Conservation (phyloP, 2,888 invertebrate species). For the Blomia tropicalis region DNA sequence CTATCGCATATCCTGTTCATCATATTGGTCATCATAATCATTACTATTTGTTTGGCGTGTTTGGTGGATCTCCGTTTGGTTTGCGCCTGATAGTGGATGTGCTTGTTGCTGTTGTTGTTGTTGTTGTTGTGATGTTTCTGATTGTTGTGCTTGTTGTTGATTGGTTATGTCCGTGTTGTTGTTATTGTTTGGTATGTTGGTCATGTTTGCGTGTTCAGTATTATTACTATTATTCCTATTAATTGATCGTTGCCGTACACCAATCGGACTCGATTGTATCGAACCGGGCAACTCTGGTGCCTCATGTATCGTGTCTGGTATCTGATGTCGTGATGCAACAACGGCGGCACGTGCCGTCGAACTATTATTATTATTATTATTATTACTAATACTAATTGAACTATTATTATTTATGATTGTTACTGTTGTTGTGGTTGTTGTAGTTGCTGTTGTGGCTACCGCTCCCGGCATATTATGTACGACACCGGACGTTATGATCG, state of each 20-base stretch:
- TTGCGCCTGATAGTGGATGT: slow-evolving; percentile 2
- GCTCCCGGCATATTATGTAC: too few relatives aligned
- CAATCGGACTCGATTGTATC: too few relatives aligned
- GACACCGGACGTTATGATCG: too few relatives aligned
- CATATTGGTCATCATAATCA: neutral
- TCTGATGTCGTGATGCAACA: neutral
- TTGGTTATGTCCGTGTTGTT: too few relatives aligned
- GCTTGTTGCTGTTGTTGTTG: slow-evolving; percentile 13
- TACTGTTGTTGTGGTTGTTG: neutral
- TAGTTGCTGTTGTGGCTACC: too few relatives aligned
- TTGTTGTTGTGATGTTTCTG: slow-evolving; percentile 7
- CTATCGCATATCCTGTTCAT: neutral
- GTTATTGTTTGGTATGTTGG: too few relatives aligned
- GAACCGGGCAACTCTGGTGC: neutral
- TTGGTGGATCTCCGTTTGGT: neutral
- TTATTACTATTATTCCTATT: neutral
- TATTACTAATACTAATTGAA: neutral
- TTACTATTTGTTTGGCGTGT: neutral
- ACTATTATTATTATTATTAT: neutral
- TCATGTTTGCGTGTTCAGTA: neutral
- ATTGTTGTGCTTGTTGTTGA: neutral
- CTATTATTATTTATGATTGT: too few relatives aligned
- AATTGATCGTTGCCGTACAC: too few relatives aligned
- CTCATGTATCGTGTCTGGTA: neutral
- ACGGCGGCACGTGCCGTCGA: neutral